A percentile compares a stretch with the other conserved stretches of the same genome.
These are phyloP conservation scores for Corvus cornix DNA, from an alignment of 2,113 vertebrate genomes.

Conservation along the genomic window DNA sequence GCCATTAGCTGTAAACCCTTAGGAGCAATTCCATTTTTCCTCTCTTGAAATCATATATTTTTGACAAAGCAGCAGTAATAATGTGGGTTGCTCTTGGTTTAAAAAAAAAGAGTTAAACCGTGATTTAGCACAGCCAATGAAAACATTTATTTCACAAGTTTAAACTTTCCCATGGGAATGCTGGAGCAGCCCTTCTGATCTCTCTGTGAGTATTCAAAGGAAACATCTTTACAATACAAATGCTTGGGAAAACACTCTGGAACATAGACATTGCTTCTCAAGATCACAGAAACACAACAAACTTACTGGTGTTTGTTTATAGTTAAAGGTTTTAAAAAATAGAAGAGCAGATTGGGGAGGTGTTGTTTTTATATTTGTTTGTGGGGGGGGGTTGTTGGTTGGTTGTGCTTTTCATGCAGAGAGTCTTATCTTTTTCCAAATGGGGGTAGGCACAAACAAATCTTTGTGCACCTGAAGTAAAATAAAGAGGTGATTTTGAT, in stretches of 20 bases:
- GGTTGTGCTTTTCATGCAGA: background rate
- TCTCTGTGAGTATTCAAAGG: conserved; percentile 7
- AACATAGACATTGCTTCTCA: background rate
- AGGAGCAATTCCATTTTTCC: conserved; percentile 6
- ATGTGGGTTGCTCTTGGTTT: background rate
- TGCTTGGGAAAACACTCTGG: conserved; percentile 33
- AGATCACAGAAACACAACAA: background rate
- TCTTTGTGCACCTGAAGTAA: background rate
- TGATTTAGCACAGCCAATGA: conserved; percentile 33
- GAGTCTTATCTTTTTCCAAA: background rate
- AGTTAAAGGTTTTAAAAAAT: background rate
- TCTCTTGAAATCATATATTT: background rate
- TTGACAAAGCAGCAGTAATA: conserved; percentile 6
- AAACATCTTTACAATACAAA: conserved; percentile 52
- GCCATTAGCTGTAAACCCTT: background rate
- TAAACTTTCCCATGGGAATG: conserved; percentile 62
- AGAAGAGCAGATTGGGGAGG: background rate
- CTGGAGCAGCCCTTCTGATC: conserved; percentile 34
- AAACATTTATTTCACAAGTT: conserved; percentile 46
- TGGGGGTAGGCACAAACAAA: background rate
- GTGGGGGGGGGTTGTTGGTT: fast-evolving
- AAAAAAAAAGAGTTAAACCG: background rate
- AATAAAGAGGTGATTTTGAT: background rate
- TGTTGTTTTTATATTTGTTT: background rate
- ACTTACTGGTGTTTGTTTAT: background rate